Base-by-base conservation (phyloP, 2,113 vertebrate species). In the Hepsetus odoe region DNA sequence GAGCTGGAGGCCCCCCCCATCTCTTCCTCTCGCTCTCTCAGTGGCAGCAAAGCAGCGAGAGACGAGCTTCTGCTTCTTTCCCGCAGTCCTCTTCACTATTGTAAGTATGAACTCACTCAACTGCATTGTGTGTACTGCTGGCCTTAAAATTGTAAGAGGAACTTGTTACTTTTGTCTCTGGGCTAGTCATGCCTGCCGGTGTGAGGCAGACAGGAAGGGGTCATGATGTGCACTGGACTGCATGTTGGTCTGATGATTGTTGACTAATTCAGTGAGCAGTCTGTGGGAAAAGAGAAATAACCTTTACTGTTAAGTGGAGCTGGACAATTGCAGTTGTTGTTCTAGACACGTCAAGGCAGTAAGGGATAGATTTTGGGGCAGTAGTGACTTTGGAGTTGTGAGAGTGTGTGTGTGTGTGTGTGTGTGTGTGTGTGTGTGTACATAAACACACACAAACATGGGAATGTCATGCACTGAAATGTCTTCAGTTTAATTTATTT, bases 21-120 rank as follows among this genome's bases (percentile, higher is more conserved):
- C 46, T 49, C 46, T 49, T 18, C 26, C 75, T 75, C 58, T 76
- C 68, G 24, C 58, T 53, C 77, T 78, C 61, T 51, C 49, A 32
- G 28, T 72, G 53, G 64, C 66, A 77, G 79, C 67, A 75, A 55
- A 49, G 58, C 56, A 80, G 42, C n/a, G 76, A 32, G 35, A 58
- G 61, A 58, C 80, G 56, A 72, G 51, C 62, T 61, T 28, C 62
- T 67, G 53, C 46, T 80, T 66, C 68, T 72, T 68, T 56, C 74
- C 81, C 59, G 71, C 77, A 79, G 67, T 64, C 77, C 51, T 20
- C 77, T 13, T 32, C 59, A 55, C 53, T 77, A 62, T 74, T 83
- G 82, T 83, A 55, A 83, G 82, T 81, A 78, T 72, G 53, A 78
- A 62, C 70, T 71, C 26, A 28, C 68, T 59, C 24, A 49, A 71